phyloP scores from a whole-genome alignment of 2,113 vertebrate genomes.

The Poecile atricapillus region DNA sequence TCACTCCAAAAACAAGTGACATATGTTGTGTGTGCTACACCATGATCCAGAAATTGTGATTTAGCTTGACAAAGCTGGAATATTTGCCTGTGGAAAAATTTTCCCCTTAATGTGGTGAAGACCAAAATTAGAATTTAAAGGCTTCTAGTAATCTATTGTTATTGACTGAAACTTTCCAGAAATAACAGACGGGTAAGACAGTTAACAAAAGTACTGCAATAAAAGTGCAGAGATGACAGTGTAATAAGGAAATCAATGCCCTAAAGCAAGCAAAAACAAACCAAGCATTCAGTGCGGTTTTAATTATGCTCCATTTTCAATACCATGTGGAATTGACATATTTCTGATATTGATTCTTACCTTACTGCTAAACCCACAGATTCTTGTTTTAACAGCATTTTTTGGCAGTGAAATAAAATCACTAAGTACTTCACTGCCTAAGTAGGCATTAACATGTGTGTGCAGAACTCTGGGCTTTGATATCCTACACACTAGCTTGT shows the following conservation, averaged over 20 bases:
- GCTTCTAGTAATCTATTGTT: not conserved
- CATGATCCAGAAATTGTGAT: not conserved
- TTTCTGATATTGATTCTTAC: not conserved
- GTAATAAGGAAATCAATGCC: not conserved
- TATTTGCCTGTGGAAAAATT: not conserved
- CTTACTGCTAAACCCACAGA: not conserved
- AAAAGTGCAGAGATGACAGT: not conserved
- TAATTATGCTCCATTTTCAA: not conserved
- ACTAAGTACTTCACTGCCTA: not conserved
- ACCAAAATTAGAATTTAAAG: not conserved
- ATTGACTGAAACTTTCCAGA: not conserved
- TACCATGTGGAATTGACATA: not conserved
- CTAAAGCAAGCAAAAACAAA: not conserved
- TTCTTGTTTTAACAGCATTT: not conserved
- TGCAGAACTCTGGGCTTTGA: not conserved
- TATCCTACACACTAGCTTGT: not conserved
- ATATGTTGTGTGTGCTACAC: not conserved
- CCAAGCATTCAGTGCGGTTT: not conserved
- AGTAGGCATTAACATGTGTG: not conserved
- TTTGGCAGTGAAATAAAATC: not conserved
- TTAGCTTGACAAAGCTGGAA: not conserved
- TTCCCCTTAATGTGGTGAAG: not conserved
- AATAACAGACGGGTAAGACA: not conserved
- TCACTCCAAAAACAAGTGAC: not conserved
- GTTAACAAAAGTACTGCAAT: not conserved